Percentiles rank a stretch among this genome's conserved stretches.
Evolutionary conservation across 30 jellyfish, hydroid and myxozoan genomes (phyloP).

Genomic region (Hydractinia echinata): DNA sequence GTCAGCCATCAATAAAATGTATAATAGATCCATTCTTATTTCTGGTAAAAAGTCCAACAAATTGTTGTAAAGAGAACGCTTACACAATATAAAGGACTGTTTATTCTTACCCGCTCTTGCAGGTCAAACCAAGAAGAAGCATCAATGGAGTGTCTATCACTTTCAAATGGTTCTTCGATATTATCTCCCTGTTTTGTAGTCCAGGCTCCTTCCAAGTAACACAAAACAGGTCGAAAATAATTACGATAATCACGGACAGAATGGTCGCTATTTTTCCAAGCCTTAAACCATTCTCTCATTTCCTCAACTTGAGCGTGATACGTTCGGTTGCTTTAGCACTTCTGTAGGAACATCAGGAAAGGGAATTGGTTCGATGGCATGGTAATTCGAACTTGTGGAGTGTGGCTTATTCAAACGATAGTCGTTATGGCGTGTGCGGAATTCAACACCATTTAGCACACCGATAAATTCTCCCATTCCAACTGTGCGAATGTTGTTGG

Average conservation of each 20-base stretch:
- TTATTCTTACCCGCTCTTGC: slow-evolving; percentile 26
- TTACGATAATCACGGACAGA: slow-evolving; percentile 66
- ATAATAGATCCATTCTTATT: no score
- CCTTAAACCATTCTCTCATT: slow-evolving; percentile 92
- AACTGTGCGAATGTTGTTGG: slow-evolving; percentile 34
- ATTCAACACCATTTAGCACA: slow-evolving; percentile 41
- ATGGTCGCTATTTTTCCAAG: slow-evolving; percentile 73
- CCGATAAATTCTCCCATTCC: slow-evolving; percentile 55
- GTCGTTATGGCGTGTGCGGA: slow-evolving; percentile 45
- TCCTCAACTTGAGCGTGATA: slow-evolving; percentile 61
- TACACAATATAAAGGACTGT: background rate
- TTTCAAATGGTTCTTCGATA: slow-evolving; percentile 66
- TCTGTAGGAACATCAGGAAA: slow-evolving; percentile 89
- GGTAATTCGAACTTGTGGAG: slow-evolving; percentile 43
- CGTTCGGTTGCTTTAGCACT: slow-evolving; percentile 19
- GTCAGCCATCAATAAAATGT: background rate
- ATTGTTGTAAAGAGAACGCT: no score
- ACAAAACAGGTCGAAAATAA: slow-evolving; percentile 68
- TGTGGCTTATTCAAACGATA: slow-evolving; percentile 37
- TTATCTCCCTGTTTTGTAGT: slow-evolving; percentile 46
- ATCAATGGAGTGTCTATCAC: slow-evolving; percentile 84
- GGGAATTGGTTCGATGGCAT: slow-evolving; percentile 42
- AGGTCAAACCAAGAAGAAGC: slow-evolving; percentile 81
- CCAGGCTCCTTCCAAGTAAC: slow-evolving; percentile 98
- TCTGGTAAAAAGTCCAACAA: no score